Evolutionary conservation across 53 echinoderm and acorn worm species (phyloP), one percentile per base, ranked within the genome.

Genomic region (Holothuria scabra): DNA sequence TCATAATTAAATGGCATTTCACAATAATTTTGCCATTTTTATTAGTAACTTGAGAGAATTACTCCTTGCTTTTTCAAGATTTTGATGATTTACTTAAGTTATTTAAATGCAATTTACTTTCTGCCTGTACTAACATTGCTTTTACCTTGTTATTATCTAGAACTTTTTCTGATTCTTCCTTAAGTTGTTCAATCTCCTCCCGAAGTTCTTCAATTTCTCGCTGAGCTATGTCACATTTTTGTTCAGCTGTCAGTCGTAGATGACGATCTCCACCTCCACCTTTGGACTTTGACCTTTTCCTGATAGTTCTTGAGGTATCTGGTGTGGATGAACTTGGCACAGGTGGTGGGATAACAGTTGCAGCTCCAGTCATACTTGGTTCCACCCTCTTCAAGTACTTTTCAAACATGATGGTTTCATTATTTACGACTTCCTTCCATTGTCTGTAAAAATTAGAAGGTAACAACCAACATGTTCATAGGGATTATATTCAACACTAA

Each of bases 161-260:
- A 5, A 94, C 86, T 81, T 99, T 99, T 78, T 99, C 99, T 11
- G 99, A 84, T 28, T 94, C 99, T 68, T 99, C 99, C 59, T 94
- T 99, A 56, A 95, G 84, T 69, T 99, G 94, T 85, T 90, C 99
- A 76, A 99, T 99, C 58, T 99, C 99, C 76, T 99, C 99, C 55
- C 99, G 26, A 9, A 97, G 88, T 72, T 99, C 99, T 74, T 99
- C 99, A 71, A 99, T 93, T 67, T 99, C 99, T 59, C 99, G 79
- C 89, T 99, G 99, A 19, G 99, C 94, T 60, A 99, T 99, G 81
- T 99, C 99, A 49, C 99, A 99, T 66, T 99, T 99, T 76, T 99
- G 99, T 67, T 99, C 99, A 6, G 99, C 92, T 49, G 88, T 88
- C 59, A 99, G 87, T 58, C 94, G 92, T 70, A 99, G 84, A 85